phyloP scores from a whole-genome alignment of 2,888 invertebrate genomes.

The Meloe dianella region DNA sequence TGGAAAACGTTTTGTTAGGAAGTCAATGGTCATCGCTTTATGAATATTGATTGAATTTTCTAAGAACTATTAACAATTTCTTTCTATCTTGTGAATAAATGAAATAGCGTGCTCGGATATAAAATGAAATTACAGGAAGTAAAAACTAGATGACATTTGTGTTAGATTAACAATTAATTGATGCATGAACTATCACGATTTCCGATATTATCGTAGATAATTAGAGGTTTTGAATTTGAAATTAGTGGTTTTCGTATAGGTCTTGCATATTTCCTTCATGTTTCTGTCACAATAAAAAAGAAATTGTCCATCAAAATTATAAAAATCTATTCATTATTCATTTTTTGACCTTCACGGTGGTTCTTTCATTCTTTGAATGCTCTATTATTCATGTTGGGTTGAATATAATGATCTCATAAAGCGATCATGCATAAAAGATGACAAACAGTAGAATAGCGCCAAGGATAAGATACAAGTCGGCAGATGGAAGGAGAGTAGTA shows the following conservation, averaged over 20 bases:
- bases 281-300: too few relatives aligned
- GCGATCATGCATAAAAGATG: too few relatives aligned
- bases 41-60: neutral
- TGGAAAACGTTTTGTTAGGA: neutral
- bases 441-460: too few relatives aligned
- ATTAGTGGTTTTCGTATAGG: neutral
- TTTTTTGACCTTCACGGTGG: too few relatives aligned
- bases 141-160: conserved; percentile 26
- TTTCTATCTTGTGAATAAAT: neutral
- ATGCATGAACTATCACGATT: conserved; percentile 32
- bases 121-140: conserved; percentile 23
- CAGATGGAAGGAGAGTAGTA: too few relatives aligned
- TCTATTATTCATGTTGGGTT: too few relatives aligned
- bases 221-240: conserved; percentile 22
- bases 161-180: conserved; percentile 26
- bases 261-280: too few relatives aligned
- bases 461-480: too few relatives aligned
- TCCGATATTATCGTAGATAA: conserved; percentile 26
- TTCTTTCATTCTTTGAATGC: too few relatives aligned
- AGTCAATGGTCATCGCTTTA: neutral
- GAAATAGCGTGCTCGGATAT: conserved; percentile 7
- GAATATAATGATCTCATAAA: too few relatives aligned
- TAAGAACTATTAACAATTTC: neutral
- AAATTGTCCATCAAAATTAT: too few relatives aligned
- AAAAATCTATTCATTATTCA: too few relatives aligned